A percentile compares a stretch with the other conserved stretches of the same genome.
Conservation (phyloP, 2,113 vertebrate species). For the Hippoglossus stenolepis region DNA sequence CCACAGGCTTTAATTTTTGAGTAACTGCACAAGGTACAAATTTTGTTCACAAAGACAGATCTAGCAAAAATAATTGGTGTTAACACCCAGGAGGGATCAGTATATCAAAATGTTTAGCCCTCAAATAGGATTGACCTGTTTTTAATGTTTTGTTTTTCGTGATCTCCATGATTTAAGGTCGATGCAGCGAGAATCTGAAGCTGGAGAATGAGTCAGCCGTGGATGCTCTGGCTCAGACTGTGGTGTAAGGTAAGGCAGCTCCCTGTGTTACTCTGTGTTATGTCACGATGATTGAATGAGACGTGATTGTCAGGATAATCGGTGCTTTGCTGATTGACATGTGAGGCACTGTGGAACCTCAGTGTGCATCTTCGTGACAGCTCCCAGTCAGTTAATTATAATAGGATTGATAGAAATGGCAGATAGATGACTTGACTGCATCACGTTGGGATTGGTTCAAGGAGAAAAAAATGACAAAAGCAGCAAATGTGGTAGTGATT, state of each 20-base stretch:
- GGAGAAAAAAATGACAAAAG: too few species aligned
- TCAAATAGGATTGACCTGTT: too few species aligned
- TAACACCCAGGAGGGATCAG: background rate
- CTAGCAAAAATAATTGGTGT: too few species aligned
- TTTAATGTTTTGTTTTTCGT: background rate
- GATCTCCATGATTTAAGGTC: background rate
- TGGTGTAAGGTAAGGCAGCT: slow-evolving; percentile 1
- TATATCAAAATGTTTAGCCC: background rate
- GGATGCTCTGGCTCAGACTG: background rate
- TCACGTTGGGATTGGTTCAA: background rate
- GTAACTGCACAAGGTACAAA: too few species aligned
- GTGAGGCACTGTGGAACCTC: background rate
- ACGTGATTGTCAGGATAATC: background rate
- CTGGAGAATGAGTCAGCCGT: background rate
- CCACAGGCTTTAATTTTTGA: background rate
- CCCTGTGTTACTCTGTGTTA: background rate
- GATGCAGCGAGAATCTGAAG: background rate
- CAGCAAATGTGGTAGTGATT: background rate
- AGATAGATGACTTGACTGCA: background rate
- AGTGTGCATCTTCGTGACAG: background rate
- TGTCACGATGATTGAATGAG: slow-evolving; percentile 3
- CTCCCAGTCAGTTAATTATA: background rate
- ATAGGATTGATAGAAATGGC: slow-evolving; percentile 5
- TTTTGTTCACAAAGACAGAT: too few species aligned
- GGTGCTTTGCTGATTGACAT: slow-evolving; percentile 8